Evolutionary conservation across 2,113 vertebrate genomes (phyloP), one percentile per base, ranked within the genome.

Genomic region (Pithys albifrons): DNA sequence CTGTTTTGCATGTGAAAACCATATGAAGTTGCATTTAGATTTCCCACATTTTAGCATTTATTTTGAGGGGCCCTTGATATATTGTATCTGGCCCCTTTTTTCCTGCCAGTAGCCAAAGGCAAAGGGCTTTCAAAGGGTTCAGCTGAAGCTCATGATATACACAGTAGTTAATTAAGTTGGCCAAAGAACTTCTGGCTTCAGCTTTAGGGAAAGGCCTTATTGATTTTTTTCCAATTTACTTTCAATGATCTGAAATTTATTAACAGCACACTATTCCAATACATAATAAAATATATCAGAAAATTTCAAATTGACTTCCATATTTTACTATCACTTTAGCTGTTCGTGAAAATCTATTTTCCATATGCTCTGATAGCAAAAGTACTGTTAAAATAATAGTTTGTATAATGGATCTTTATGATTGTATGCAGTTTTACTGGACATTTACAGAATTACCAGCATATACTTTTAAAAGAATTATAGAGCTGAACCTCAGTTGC

Each of bases 141-240:
- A 67, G 17, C 52, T 25, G 52, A 80, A 93, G 59, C 49, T 84
- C 61, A 92, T 86, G 46, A 39, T 87, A 41, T 41, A 64, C 11
- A 43, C 14, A 69, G 37, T 22, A 89, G 78, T 93, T 93, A 87
- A 91, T 89, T 85, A 72, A 91, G 65, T 61, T 82, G 78, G 52
- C 57, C 66, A 48, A 75, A 78, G 35, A 70, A 15, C 23, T 82
- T 94, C 41, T 93, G 85, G 20, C 74, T 91, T 11, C 62, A 45
- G 31, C 48, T 89, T 89, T 85, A 59, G 41, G 28, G 28, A 95
- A 87, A 67, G 8, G 14, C 16, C 7, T 82, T 87, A 55, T 71
- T 88, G 87, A 39, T 81, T 72, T 74, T 93, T 82, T 89, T 48
- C 52, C 52, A 87, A 67, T 91, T 89, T 78, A 51, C 12, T 75